Conservation (phyloP, 2,888 invertebrate genomes). For the Stenodera caucasica region DNA sequence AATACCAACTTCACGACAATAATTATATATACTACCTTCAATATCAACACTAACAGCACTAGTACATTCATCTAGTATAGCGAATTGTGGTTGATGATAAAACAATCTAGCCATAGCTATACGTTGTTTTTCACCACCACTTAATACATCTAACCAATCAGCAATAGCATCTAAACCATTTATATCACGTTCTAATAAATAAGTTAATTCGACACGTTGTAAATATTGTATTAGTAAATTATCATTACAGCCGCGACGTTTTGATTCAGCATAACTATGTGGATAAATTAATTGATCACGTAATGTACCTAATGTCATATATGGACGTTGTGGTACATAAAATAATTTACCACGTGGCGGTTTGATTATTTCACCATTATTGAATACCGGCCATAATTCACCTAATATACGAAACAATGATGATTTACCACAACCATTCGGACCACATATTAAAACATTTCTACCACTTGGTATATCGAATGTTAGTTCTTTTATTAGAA, state of each 20-base stretch:
- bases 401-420: slow-evolving; percentile 95
- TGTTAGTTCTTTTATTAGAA: slow-evolving; percentile 83
- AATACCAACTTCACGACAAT: slow-evolving; percentile 85
- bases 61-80: slow-evolving; percentile 98
- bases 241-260: slow-evolving; percentile 75
- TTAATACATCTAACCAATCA: slow-evolving; percentile 98
- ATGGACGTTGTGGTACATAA: slow-evolving; percentile 96
- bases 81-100: slow-evolving; percentile 97
- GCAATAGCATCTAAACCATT: slow-evolving; percentile 89
- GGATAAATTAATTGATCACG: slow-evolving; percentile 93
- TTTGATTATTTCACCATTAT: slow-evolving; percentile 83
- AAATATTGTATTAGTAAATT: slow-evolving; percentile 75
- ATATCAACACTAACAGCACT: slow-evolving; percentile 99
- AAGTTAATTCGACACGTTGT: slow-evolving; percentile 80
- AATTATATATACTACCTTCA: slow-evolving; percentile 95
- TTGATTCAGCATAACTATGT: slow-evolving; percentile 85
- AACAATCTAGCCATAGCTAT: slow-evolving; percentile 98
- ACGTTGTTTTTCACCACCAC: slow-evolving; percentile 98
- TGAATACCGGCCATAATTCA: slow-evolving; percentile 97
- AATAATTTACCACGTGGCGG: slow-evolving; percentile 95
- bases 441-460: slow-evolving; percentile 97
- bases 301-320: slow-evolving; percentile 95
- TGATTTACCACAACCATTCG: slow-evolving; percentile 98
- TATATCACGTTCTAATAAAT: slow-evolving; percentile 77
- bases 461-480: slow-evolving; percentile 89